A percentile compares a stretch with the other conserved stretches of the same genome.
phyloP scores from a whole-genome alignment of 1,140 invertebrate species.

The Tetramorium parvispinum region DNA sequence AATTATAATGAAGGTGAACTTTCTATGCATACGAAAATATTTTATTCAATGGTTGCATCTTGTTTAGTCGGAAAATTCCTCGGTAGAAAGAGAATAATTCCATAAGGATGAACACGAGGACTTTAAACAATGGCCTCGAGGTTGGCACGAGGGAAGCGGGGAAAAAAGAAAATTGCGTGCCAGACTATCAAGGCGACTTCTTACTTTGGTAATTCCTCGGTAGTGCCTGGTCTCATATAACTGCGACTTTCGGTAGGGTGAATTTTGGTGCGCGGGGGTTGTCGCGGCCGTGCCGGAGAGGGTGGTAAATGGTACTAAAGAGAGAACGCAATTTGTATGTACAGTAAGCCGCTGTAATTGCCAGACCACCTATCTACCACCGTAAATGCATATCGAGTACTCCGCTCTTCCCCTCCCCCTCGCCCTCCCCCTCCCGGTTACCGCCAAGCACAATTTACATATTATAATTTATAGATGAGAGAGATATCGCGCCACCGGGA shows the following conservation, averaged over 20 bases:
- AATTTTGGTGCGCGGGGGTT: conserved; percentile 42
- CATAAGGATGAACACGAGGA: conserved; percentile 26
- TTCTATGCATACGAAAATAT: conserved; percentile 16
- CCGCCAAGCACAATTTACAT: conserved; percentile 73
- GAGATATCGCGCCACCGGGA: conserved; percentile 56
- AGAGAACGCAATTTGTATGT: conserved; percentile 78
- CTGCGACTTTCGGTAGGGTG: conserved; percentile 50
- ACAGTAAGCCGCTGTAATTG: conserved; percentile 79
- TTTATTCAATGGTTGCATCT: conserved; percentile 34
- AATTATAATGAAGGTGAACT: conserved; percentile 1
- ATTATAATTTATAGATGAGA: conserved; percentile 80
- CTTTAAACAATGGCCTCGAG: conserved; percentile 26
- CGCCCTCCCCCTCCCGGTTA: neutral
- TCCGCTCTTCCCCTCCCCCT: conserved; percentile 29
- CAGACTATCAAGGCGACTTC: conserved; percentile 70
- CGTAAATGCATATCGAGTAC: conserved; percentile 61
- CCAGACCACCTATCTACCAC: conserved; percentile 74
- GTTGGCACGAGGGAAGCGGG: conserved; percentile 32
- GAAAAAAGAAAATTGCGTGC: conserved; percentile 67
- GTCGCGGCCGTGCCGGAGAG: conserved; percentile 20
- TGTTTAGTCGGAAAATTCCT: conserved; percentile 22
- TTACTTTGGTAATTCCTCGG: conserved; percentile 73
- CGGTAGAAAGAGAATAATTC: conserved; percentile 20
- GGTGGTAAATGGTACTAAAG: conserved; percentile 67
- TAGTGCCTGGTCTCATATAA: conserved; percentile 69